Conservation (phyloP, 2,113 vertebrate species). For the Prionailurus viverrinus region DNA sequence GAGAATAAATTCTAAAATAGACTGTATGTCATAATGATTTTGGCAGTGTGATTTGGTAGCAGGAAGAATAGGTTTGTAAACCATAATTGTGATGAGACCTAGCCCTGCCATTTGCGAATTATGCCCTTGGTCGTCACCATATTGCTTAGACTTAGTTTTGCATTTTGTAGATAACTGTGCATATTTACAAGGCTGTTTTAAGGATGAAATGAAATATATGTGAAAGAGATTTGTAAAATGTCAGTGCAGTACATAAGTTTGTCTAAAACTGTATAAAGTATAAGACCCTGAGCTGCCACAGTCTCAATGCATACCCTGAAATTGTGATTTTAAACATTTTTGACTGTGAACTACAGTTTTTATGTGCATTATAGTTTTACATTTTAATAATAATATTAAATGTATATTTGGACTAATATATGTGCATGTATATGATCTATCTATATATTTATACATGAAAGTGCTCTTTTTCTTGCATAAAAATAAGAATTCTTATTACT, state of each 20-base stretch:
- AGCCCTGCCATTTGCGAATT: not conserved
- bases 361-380: not conserved
- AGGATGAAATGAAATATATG: not conserved
- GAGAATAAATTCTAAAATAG: not conserved
- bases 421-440: not conserved
- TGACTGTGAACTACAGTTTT: not conserved
- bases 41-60: not conserved
- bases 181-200: not conserved
- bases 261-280: not conserved
- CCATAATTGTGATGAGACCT: not conserved
- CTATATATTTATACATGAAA: not conserved
- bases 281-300: not conserved
- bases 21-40: not conserved
- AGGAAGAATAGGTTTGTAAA: not conserved
- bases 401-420: not conserved
- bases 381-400: not conserved
- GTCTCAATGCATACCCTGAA: not conserved
- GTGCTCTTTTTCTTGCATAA: no score
- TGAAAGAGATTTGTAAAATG: not conserved
- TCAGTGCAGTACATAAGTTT: not conserved
- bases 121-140: not conserved
- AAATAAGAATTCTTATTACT: no score
- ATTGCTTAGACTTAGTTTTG: not conserved
- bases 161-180: not conserved
- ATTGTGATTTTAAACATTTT: not conserved